Evolutionary conservation across 2,113 vertebrate genomes (phyloP).

Genomic region (Gnathonemus echidnorhynchus): DNA sequence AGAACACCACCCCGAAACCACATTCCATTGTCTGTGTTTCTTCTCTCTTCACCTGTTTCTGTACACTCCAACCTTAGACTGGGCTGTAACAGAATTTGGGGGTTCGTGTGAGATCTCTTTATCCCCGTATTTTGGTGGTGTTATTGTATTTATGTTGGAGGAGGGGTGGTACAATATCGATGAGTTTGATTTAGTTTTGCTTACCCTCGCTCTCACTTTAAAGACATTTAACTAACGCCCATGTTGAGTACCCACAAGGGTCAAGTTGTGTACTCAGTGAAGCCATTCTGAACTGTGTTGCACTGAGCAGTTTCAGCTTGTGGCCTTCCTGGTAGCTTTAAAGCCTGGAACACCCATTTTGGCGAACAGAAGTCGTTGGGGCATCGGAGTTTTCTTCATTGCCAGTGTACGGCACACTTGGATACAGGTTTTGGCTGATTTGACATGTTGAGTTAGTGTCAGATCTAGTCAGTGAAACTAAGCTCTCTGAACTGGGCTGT

Average conservation of each 20-base stretch:
- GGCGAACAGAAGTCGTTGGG: background rate
- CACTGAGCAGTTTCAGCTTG: background rate
- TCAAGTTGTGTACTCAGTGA: background rate
- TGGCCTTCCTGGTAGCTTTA: background rate
- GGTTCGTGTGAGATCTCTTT: background rate
- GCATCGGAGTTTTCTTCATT: background rate
- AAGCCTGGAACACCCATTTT: background rate
- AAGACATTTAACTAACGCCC: background rate
- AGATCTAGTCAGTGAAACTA: background rate
- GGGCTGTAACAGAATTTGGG: background rate
- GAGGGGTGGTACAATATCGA: background rate
- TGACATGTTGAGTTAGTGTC: background rate
- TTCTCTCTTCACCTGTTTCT: background rate
- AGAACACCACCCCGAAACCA: background rate
- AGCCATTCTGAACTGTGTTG: background rate
- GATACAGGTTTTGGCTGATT: background rate
- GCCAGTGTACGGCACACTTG: background rate
- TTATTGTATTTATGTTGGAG: background rate
- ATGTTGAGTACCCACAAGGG: background rate
- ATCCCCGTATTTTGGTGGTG: background rate
- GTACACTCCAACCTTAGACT: background rate
- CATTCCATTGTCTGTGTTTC: background rate
- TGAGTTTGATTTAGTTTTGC: background rate
- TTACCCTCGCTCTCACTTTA: background rate
- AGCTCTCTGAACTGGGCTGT: background rate